Conservation (phyloP, 2,113 vertebrate species). For the Limnothrissa miodon region DNA sequence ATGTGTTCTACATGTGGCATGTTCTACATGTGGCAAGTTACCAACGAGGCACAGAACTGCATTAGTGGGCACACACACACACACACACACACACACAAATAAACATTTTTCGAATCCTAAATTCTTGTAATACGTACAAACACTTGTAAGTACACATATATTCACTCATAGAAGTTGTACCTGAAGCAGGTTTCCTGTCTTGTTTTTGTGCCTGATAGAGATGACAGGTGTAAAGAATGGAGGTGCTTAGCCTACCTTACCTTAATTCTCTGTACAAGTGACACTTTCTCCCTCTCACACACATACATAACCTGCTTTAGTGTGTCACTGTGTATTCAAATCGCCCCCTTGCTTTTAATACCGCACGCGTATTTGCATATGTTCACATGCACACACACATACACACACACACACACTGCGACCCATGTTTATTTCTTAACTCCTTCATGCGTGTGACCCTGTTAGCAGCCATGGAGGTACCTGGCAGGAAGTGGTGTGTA, state of each 20-base stretch:
- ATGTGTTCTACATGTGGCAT: too few species aligned
- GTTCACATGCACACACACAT: conserved; percentile 28
- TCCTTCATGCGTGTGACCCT: conserved; percentile 21
- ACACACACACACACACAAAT: conserved; percentile 21
- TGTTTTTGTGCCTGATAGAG: background rate
- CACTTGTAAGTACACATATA: conserved; percentile 8
- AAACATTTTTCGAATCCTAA: background rate
- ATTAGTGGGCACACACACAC: conserved; percentile 30
- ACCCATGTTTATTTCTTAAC: conserved; percentile 43
- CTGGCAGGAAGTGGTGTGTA: conserved; percentile 12
- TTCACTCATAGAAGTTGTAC: background rate
- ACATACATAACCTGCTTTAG: conserved; percentile 17
- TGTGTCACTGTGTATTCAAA: background rate
- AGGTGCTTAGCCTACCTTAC: background rate
- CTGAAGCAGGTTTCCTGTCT: background rate
- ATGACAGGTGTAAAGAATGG: background rate
- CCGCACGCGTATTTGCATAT: background rate
- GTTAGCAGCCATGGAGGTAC: conserved; percentile 30
- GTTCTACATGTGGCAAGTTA: too few species aligned
- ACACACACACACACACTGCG: background rate
- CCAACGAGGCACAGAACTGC: too few species aligned
- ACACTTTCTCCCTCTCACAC: conserved; percentile 8
- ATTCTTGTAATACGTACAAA: background rate
- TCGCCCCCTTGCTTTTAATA: background rate
- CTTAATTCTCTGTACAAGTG: too few species aligned